Conservation (phyloP, 2,113 vertebrate species). For the Ariopsis seemanni region DNA sequence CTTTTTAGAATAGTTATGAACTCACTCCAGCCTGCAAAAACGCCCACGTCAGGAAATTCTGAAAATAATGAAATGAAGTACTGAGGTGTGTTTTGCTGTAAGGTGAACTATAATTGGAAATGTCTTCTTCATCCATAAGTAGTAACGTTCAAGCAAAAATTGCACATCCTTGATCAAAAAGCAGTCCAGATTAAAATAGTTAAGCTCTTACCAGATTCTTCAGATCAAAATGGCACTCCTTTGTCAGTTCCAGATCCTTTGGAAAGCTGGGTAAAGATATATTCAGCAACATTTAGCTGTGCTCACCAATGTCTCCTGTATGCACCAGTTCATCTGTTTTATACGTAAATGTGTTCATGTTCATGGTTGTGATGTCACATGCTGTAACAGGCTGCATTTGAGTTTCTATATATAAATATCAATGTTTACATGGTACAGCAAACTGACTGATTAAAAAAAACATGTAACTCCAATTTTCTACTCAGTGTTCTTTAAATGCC, state of each 20-base stretch:
- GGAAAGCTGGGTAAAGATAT: neutral
- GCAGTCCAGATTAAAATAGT: neutral
- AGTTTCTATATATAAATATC: neutral
- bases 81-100: neutral
- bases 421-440: neutral
- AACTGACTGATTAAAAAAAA: neutral
- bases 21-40: neutral
- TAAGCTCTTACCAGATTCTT: neutral
- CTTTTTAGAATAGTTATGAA: neutral
- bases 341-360: neutral
- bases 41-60: neutral
- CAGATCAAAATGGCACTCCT: neutral
- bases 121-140: neutral
- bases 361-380: neutral
- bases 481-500: neutral
- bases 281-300: neutral
- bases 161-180: neutral
- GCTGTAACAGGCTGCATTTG: neutral
- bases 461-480: neutral
- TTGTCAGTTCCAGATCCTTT: neutral
- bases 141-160: neutral
- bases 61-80: neutral
- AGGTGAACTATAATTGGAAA: neutral
- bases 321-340: neutral
- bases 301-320: neutral